Conservation (phyloP, 2,797 vertebrate species). For the Betta splendens region DNA sequence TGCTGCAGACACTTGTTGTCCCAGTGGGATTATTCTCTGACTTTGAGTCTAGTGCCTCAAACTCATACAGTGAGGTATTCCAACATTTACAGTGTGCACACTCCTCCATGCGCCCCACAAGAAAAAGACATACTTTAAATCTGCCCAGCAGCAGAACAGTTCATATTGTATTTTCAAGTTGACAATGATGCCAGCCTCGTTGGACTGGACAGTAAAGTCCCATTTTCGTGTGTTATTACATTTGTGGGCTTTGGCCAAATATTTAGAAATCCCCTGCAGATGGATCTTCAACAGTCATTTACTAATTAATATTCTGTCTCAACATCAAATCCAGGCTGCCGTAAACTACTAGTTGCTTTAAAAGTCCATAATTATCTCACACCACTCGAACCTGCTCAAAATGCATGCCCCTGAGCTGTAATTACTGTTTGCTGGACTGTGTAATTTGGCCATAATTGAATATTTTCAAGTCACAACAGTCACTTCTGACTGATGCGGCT, state of each 20-base stretch:
- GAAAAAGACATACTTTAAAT: too few species aligned
- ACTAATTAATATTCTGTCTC: constrained; percentile 9
- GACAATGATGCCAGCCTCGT: not conserved
- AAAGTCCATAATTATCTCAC: constrained; percentile 19
- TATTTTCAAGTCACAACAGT: constrained; percentile 19
- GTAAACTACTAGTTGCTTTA: constrained; percentile 15
- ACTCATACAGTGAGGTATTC: not conserved
- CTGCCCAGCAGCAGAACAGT: too few species aligned
- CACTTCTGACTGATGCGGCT: constrained; percentile 10
- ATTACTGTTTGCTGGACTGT: constrained; percentile 23
- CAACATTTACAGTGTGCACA: not conserved
- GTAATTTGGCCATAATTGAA: constrained; percentile 30
- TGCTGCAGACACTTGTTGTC: not conserved
- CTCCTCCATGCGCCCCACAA: too few species aligned
- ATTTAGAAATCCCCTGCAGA: constrained; percentile 6
- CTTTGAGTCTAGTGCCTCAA: not conserved
- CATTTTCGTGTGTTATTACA: not conserved
- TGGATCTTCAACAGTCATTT: not conserved
- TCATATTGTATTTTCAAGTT: too few species aligned
- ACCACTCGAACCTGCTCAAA: constrained; percentile 17
- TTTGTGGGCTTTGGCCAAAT: not conserved
- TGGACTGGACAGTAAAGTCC: not conserved
- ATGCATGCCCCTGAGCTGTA: constrained; percentile 4
- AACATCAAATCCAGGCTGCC: not conserved
- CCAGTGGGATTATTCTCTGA: not conserved